phyloP scores from a whole-genome alignment of 2,888 invertebrate genomes.

The Troides aeacus region DNA sequence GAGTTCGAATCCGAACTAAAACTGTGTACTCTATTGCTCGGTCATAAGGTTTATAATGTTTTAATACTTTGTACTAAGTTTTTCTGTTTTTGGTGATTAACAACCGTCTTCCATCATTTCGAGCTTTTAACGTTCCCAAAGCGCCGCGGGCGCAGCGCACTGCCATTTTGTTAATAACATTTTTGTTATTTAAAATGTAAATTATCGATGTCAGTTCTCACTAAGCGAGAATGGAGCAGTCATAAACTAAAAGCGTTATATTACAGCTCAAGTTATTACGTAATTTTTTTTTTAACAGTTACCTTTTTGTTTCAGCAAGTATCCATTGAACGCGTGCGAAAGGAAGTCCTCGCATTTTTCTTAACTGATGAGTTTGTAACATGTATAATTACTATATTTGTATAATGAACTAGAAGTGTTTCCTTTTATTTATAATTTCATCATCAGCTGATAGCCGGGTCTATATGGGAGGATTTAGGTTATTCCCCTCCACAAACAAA shows the following conservation, averaged over 20 bases:
- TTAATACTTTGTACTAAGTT: slow-evolving; percentile 30
- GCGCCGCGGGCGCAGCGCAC: slow-evolving; percentile 38
- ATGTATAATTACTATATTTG: too few relatives aligned
- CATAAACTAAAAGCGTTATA: slow-evolving; percentile 21
- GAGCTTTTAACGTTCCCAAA: slow-evolving; percentile 43
- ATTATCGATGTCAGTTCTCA: slow-evolving; percentile 30
- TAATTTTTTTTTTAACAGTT: neutral
- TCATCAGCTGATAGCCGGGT: too few relatives aligned
- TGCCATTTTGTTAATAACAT: slow-evolving; percentile 34
- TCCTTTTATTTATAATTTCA: too few relatives aligned
- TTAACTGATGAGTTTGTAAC: too few relatives aligned
- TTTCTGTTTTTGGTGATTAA: slow-evolving; percentile 55
- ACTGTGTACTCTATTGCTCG: slow-evolving; percentile 21
- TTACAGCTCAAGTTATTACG: slow-evolving; percentile 7
- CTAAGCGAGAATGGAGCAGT: slow-evolving; percentile 23
- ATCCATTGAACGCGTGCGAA: too few relatives aligned
- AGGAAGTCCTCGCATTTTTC: too few relatives aligned
- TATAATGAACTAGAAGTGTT: too few relatives aligned
- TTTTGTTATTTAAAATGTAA: slow-evolving; percentile 34
- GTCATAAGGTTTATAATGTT: slow-evolving; percentile 32
- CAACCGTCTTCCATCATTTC: slow-evolving; percentile 51
- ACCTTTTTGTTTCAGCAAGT: too few relatives aligned
- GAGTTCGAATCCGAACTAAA: slow-evolving; percentile 5
- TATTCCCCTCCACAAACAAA: too few relatives aligned
- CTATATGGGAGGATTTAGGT: too few relatives aligned